Conservation (phyloP, 2,888 invertebrate species). For the Bugulina stolonifera region DNA sequence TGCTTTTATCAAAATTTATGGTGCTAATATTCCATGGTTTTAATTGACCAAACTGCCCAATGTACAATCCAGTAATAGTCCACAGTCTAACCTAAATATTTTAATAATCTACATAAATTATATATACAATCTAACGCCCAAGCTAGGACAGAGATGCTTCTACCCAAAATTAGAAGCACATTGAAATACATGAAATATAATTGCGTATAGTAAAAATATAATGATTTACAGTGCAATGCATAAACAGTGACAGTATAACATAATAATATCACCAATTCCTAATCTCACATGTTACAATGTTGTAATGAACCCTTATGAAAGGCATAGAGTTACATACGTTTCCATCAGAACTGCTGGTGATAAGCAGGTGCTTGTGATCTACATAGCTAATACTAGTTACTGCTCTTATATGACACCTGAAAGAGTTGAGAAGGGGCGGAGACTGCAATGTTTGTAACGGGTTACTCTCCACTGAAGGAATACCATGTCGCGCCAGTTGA, state of each 20-base stretch:
- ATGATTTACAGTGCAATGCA: too few relatives aligned
- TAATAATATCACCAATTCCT: too few relatives aligned
- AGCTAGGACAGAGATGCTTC: too few relatives aligned
- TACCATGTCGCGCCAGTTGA: not conserved
- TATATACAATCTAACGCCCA: too few relatives aligned
- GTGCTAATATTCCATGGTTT: conserved; percentile 59
- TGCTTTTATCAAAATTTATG: not conserved
- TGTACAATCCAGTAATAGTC: conserved; percentile 47
- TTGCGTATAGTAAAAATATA: too few relatives aligned
- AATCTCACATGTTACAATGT: too few relatives aligned
- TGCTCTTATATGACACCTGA: conserved; percentile 64
- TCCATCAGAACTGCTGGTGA: conserved; percentile 19
- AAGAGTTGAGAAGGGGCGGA: conserved; percentile 49
- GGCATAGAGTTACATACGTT: conserved; percentile 18
- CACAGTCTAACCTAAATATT: conserved; percentile 59
- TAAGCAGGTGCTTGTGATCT: conserved; percentile 54
- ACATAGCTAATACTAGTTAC: conserved; percentile 66
- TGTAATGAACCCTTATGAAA: too few relatives aligned
- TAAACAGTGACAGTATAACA: too few relatives aligned
- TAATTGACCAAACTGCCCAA: conserved; percentile 71
- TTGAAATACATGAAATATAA: too few relatives aligned
- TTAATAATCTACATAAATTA: too few relatives aligned
- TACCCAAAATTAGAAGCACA: too few relatives aligned
- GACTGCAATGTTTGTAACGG: conserved; percentile 35
- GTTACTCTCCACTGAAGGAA: conserved; percentile 31